Evolutionary conservation across 64 coral and sea anemone species (phyloP).

Genomic region (Pocillopora verrucosa): DNA sequence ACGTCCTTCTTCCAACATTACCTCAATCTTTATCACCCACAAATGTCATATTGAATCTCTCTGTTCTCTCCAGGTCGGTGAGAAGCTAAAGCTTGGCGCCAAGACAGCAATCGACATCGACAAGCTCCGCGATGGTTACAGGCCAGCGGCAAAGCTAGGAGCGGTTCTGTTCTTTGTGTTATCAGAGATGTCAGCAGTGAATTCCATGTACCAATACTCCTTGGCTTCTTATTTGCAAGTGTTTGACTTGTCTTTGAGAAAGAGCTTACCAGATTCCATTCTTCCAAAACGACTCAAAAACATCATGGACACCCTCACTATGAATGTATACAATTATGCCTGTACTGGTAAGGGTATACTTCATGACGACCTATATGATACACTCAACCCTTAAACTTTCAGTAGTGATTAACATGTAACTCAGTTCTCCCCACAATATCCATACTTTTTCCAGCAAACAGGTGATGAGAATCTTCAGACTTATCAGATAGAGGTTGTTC

Average conservation of each 20-base stretch:
- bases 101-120: constrained; percentile 98
- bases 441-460: too few relatives aligned
- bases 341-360: constrained; percentile 77
- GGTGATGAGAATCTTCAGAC: too few relatives aligned
- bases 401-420: too few relatives aligned
- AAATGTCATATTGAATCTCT: neutral
- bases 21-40: too few relatives aligned
- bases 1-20: too few relatives aligned
- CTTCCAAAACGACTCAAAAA: constrained; percentile 94
- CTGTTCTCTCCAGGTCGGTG: constrained; percentile 66
- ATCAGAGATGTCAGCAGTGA: constrained; percentile 98
- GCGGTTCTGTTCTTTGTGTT: constrained; percentile 98
- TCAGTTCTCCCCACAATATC: too few relatives aligned
- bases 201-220: constrained; percentile 99
- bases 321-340: constrained; percentile 98
- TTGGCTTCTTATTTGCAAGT: constrained; percentile 87
- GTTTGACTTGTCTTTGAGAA: constrained; percentile 92
- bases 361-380: neutral
- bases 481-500: too few relatives aligned
- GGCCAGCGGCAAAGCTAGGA: constrained; percentile 94
- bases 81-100: constrained; percentile 95
- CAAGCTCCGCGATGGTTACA: constrained; percentile 98
- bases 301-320: constrained; percentile 93
- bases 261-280: constrained; percentile 95
- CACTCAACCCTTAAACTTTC: too few relatives aligned